A percentile compares a stretch with the other conserved stretches of the same genome.
These are phyloP conservation scores for Heliconius congener DNA, from an alignment of 1,140 invertebrate genomes.

Conservation along the genomic window DNA sequence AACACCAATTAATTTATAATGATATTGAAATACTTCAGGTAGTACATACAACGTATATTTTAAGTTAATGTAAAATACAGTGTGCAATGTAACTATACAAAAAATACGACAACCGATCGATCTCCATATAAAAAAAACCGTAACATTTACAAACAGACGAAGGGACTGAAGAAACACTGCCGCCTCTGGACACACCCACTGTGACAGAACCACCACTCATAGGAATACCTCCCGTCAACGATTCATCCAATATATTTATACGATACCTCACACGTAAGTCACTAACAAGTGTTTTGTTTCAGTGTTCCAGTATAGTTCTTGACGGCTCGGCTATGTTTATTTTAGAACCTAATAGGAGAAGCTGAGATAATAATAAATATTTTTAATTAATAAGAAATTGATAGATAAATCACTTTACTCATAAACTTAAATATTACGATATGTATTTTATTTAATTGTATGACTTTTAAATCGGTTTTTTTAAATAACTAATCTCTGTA, in stretches of 20 bases:
- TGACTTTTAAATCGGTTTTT: too few relatives aligned
- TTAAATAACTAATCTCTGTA: too few relatives aligned
- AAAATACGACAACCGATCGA: constrained; percentile 70
- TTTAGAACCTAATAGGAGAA: background rate
- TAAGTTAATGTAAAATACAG: too few relatives aligned
- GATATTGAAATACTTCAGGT: too few relatives aligned
- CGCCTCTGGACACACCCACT: constrained; percentile 44
- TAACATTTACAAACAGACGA: constrained; percentile 55
- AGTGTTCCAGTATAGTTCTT: background rate
- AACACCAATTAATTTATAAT: too few relatives aligned
- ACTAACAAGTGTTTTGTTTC: constrained; percentile 15
- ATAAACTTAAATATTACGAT: too few relatives aligned
- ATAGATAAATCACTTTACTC: too few relatives aligned
- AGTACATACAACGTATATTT: too few relatives aligned
- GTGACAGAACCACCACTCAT: constrained; percentile 48
- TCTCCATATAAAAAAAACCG: background rate
- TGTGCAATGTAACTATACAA: background rate
- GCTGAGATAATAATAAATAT: too few relatives aligned
- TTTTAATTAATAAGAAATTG: too few relatives aligned
- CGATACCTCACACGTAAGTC: constrained; percentile 76
- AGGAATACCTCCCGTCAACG: constrained; percentile 58
- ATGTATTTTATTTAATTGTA: background rate
- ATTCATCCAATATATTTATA: constrained; percentile 66
- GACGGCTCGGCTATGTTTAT: background rate
- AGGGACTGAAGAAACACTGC: constrained; percentile 65